phyloP scores from a whole-genome alignment of 2,113 vertebrate genomes.

The Gavia stellata region DNA sequence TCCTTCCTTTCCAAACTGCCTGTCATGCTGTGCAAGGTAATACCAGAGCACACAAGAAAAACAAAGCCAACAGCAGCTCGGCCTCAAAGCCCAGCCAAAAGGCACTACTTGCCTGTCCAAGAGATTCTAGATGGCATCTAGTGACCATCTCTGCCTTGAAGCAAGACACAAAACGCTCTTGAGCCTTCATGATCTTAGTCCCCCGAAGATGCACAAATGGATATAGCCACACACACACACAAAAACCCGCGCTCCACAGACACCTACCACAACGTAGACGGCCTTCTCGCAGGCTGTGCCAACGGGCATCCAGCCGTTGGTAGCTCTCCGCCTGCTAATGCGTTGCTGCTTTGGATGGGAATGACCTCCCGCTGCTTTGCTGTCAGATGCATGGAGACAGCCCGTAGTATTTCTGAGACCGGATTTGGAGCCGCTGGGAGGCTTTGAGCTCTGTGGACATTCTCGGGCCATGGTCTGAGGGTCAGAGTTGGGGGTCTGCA shows the following conservation, averaged over 20 bases:
- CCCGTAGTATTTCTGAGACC: constrained; percentile 77
- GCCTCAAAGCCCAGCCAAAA: not conserved
- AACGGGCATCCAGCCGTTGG: constrained; percentile 94
- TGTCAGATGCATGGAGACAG: constrained; percentile 81
- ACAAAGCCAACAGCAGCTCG: not conserved
- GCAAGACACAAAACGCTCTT: not conserved
- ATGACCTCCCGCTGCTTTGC: constrained; percentile 76
- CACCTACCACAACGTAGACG: constrained; percentile 92
- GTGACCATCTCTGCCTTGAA: not conserved
- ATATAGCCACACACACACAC: fast-evolving
- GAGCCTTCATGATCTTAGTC: not conserved
- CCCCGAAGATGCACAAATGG: not conserved
- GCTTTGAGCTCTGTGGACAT: constrained; percentile 91
- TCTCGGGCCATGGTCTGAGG: constrained; percentile 86
- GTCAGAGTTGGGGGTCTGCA: constrained; percentile 89
- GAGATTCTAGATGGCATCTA: not conserved
- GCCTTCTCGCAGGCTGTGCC: constrained; percentile 90
- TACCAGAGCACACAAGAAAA: not conserved
- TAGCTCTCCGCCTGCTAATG: constrained; percentile 82
- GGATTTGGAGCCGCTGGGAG: constrained; percentile 89
- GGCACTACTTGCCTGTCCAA: fast-evolving
- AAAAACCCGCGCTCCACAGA: not conserved
- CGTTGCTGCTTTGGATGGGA: constrained; percentile 84
- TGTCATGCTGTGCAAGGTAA: fast-evolving
- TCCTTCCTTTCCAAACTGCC: not conserved